phyloP scores from a whole-genome alignment of 2,113 vertebrate genomes.

The Malurus melanocephalus region DNA sequence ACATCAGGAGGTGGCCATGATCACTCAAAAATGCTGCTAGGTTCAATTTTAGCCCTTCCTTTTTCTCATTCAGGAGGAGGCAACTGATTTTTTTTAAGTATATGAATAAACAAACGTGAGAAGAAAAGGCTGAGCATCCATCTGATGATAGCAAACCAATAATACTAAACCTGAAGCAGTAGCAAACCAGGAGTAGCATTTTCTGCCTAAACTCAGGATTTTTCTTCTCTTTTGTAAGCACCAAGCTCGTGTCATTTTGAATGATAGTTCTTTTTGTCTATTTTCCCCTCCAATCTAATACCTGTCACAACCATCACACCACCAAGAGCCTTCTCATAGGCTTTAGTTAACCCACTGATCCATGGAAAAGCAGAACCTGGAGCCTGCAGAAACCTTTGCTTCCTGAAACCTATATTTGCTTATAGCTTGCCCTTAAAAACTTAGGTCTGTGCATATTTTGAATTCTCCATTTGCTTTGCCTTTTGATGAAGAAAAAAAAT shows the following conservation, averaged over 20 bases:
- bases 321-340: neutral
- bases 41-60: neutral
- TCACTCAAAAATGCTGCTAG: neutral
- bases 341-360: constrained; percentile 43
- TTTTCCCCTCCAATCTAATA: constrained; percentile 20
- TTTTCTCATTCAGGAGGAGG: neutral
- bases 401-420: neutral
- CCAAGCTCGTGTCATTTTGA: neutral
- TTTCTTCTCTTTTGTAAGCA: neutral
- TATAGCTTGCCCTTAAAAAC: neutral
- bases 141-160: neutral
- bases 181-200: neutral
- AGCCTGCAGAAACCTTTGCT: neutral
- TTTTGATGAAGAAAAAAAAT: neutral
- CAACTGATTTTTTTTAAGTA: neutral
- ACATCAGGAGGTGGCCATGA: neutral
- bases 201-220: neutral
- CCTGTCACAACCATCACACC: constrained; percentile 24
- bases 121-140: neutral
- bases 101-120: neutral
- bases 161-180: neutral
- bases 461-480: neutral
- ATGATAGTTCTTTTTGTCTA: constrained; percentile 9
- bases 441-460: neutral
- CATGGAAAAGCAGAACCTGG: constrained; percentile 16